A percentile compares a stretch with the other conserved stretches of the same genome.
Evolutionary conservation across 2,113 vertebrate species (phyloP).

Genomic region (Megaceryle maxima): DNA sequence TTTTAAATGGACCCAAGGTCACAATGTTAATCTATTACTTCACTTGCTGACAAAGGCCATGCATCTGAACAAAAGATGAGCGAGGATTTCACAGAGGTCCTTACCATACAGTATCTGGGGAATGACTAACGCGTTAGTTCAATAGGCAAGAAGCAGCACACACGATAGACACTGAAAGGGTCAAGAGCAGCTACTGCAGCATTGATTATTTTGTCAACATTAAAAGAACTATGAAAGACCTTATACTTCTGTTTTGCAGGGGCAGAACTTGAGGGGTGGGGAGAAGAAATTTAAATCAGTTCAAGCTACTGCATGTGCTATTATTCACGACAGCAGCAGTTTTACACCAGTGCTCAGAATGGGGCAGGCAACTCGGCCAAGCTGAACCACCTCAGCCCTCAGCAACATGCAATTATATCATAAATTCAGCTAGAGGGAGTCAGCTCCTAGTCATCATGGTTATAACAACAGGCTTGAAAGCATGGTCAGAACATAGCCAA

Average conservation of each 20-base stretch:
- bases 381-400: neutral
- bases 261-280: neutral
- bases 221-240: neutral
- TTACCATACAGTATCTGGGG: neutral
- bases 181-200: neutral
- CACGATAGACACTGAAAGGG: neutral
- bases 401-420: neutral
- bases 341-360: neutral
- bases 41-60: neutral
- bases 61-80: neutral
- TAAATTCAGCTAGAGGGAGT: neutral
- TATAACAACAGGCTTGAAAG: neutral
- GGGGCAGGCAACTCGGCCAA: neutral
- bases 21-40: neutral
- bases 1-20: neutral
- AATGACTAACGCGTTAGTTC: neutral
- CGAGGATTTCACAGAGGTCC: neutral
- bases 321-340: neutral
- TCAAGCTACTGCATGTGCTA: neutral
- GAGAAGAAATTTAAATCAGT: neutral
- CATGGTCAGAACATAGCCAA: neutral
- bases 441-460: neutral
- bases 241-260: neutral
- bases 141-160: neutral
- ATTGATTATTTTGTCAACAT: neutral